Conservation (phyloP, 2,888 invertebrate species). For the Ophion slaviceki region DNA sequence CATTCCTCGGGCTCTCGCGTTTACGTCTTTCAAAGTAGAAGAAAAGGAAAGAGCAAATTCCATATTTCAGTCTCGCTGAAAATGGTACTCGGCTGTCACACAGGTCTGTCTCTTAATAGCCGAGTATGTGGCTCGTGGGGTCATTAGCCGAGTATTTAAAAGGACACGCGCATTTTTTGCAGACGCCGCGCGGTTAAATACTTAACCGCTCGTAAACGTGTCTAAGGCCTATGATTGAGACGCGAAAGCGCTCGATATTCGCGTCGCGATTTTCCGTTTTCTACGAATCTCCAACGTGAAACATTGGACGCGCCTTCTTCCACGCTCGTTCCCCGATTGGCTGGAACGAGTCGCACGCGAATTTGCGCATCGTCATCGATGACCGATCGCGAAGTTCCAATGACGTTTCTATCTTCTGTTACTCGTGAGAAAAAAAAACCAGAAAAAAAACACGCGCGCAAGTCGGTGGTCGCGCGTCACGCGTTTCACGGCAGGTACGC, state of each 20-base stretch:
- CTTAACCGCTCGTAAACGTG: neutral
- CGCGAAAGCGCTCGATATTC: neutral
- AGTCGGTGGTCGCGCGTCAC: neutral
- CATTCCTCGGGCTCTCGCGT: neutral
- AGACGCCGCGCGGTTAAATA: neutral
- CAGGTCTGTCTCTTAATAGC: slow-evolving; percentile 5
- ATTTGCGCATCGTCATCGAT: neutral
- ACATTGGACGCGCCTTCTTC: neutral
- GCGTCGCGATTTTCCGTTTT: slow-evolving; percentile 44
- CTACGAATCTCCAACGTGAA: slow-evolving; percentile 49
- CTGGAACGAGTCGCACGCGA: neutral
- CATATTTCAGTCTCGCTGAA: neutral
- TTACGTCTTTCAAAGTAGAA: neutral
- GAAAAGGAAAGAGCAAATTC: neutral
- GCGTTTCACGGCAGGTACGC: neutral
- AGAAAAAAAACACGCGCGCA: neutral
- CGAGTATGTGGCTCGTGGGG: neutral
- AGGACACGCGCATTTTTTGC: slow-evolving; percentile 28
- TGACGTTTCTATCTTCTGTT: neutral
- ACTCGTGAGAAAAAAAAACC: neutral
- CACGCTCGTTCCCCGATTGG: neutral
- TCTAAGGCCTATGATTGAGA: neutral
- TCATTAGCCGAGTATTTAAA: slow-evolving; percentile 51
- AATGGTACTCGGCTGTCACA: slow-evolving; percentile 17
- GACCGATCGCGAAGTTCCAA: neutral